A percentile compares a stretch with the other conserved stretches of the same genome.
Evolutionary conservation across 2,113 vertebrate species (phyloP).

Genomic region (Micronycteris hirsuta): DNA sequence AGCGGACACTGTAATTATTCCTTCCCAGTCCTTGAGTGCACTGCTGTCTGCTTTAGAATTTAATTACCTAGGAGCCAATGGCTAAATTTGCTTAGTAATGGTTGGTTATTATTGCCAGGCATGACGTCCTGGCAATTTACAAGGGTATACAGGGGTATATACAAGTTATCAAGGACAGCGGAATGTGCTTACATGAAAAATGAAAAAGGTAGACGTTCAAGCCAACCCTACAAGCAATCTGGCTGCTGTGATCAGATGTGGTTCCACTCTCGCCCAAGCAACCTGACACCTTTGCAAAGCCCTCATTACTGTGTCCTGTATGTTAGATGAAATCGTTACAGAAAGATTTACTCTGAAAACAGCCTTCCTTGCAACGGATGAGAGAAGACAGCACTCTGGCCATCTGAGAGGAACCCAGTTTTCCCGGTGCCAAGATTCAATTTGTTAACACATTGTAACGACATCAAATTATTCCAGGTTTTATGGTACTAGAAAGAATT

Average conservation of each 20-base stretch:
- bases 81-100: background rate
- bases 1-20: background rate
- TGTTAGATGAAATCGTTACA: background rate
- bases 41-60: background rate
- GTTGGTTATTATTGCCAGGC: background rate
- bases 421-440: background rate
- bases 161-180: background rate
- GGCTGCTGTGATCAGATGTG: background rate
- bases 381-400: background rate
- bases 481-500: conserved; percentile 8
- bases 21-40: background rate
- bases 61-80: background rate
- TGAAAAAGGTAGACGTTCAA: background rate
- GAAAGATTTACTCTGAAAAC: background rate
- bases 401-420: background rate
- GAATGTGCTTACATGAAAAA: background rate
- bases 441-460: background rate
- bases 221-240: background rate
- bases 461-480: conserved; percentile 37
- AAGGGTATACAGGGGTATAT: background rate
- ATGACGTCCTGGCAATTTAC: no score
- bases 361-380: background rate
- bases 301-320: rapidly evolving
- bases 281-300: background rate
- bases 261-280: background rate